Evolutionary conservation across 2,113 vertebrate species (phyloP).

Genomic region (Festucalex cinctus): DNA sequence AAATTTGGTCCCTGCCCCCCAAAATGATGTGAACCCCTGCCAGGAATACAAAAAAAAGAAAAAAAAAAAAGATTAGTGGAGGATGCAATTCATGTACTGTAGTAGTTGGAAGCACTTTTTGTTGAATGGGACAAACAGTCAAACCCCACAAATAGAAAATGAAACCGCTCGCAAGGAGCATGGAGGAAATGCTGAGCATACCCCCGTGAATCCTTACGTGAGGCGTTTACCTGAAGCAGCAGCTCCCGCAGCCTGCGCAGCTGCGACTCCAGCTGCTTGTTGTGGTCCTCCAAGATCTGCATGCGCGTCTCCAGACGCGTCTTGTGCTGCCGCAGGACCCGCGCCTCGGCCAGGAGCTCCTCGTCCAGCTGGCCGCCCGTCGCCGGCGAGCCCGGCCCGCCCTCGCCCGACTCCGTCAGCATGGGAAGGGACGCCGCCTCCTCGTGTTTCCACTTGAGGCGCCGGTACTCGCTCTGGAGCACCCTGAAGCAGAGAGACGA

Average conservation of each 20-base stretch:
- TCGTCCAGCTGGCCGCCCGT: slow-evolving; percentile 76
- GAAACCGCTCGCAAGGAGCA: too few species aligned
- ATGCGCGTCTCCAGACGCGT: slow-evolving; percentile 96
- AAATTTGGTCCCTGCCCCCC: too few species aligned
- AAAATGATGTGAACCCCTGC: too few species aligned
- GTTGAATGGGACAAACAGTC: too few species aligned
- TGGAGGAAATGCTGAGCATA: too few species aligned
- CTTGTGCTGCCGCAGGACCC: slow-evolving; percentile 94
- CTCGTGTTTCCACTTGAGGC: slow-evolving; percentile 95
- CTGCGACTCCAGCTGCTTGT: slow-evolving; percentile 96
- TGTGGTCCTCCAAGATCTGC: slow-evolving; percentile 98
- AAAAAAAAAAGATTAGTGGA: too few species aligned
- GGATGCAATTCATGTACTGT: too few species aligned
- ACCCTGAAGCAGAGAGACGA: slow-evolving; percentile 74
- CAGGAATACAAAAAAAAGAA: too few species aligned
- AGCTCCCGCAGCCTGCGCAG: slow-evolving; percentile 88
- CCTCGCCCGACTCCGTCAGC: slow-evolving; percentile 76
- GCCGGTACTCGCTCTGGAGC: slow-evolving; percentile 90
- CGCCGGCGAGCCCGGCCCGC: slow-evolving; percentile 49
- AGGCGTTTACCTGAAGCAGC: slow-evolving; percentile 83
- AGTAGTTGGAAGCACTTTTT: too few species aligned
- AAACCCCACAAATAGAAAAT: too few species aligned
- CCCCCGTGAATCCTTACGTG: neutral
- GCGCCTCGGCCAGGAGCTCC: slow-evolving; percentile 91
- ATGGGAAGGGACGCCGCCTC: slow-evolving; percentile 83